Percentiles rank a stretch among this genome's conserved stretches.
phyloP scores from a whole-genome alignment of 2,888 invertebrate genomes.

The Tetramorium bicarinatum region DNA sequence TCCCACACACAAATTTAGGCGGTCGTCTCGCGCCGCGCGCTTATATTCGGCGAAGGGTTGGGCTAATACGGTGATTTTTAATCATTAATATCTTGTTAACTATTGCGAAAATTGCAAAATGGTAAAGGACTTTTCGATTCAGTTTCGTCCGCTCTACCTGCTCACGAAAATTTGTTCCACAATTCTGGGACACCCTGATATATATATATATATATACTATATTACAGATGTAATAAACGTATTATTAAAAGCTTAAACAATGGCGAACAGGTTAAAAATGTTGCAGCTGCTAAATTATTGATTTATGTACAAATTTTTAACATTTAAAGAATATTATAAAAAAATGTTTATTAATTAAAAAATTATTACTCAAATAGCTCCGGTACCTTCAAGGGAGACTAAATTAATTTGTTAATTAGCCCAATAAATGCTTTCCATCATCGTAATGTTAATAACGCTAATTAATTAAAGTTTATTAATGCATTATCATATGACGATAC shows the following conservation, averaged over 20 bases:
- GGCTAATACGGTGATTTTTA: no score
- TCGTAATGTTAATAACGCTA: constrained; percentile 54
- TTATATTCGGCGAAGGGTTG: no score
- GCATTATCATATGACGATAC: constrained; percentile 57
- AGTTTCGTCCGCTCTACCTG: no score
- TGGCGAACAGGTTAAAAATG: neutral
- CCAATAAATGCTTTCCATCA: constrained; percentile 47
- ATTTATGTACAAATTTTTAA: neutral
- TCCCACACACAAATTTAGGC: no score
- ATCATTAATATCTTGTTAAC: no score
- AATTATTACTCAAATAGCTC: neutral
- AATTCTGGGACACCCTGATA: no score
- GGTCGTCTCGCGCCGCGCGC: no score
- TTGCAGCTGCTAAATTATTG: neutral
- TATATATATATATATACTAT: neutral
- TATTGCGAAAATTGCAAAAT: no score
- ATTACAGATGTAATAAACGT: neutral
- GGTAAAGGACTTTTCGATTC: no score
- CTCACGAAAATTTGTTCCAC: no score
- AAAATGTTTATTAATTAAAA: no score
- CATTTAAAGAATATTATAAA: constrained; percentile 7
- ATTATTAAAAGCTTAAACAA: neutral
- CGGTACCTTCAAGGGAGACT: neutral
- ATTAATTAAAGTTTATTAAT: constrained; percentile 59
- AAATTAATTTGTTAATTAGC: constrained; percentile 45